phyloP scores from a whole-genome alignment of 2,797 vertebrate species.

The Macropodus opercularis region DNA sequence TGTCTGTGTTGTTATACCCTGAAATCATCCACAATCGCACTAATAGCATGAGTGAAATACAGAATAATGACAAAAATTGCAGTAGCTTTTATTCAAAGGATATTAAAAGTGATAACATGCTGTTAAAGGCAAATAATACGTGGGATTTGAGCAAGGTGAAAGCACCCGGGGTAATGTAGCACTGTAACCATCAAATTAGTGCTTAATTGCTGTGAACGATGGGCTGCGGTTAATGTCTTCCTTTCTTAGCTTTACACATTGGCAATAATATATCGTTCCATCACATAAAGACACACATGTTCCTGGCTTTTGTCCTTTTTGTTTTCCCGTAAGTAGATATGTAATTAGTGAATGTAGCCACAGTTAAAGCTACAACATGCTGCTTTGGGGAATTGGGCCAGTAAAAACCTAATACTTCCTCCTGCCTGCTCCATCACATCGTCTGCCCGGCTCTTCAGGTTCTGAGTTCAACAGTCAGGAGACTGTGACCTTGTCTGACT shows the following conservation, averaged over 20 bases:
- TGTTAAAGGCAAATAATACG: no score
- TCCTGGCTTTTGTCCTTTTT: no score
- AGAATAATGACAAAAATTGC: constrained; percentile 1
- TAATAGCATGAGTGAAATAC: background rate
- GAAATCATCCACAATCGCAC: background rate
- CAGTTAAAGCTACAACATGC: constrained; percentile 12
- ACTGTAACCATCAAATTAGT: background rate
- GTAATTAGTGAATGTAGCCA: background rate
- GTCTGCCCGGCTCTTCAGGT: background rate
- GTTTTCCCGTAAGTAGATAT: no score
- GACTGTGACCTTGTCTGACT: background rate
- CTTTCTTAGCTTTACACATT: background rate
- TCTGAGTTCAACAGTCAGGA: background rate
- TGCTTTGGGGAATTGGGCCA: background rate
- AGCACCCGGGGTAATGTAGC: background rate
- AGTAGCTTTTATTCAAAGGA: background rate
- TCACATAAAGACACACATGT: no score
- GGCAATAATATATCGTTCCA: background rate
- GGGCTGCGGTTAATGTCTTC: background rate
- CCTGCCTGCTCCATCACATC: no score
- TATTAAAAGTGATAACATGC: background rate
- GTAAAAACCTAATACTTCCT: background rate
- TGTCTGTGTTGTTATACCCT: constrained; percentile 5
- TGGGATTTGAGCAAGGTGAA: background rate
- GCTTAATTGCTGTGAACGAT: background rate